phyloP scores from a whole-genome alignment of 2,797 vertebrate species.

The Pipistrellus pipistrellus region DNA sequence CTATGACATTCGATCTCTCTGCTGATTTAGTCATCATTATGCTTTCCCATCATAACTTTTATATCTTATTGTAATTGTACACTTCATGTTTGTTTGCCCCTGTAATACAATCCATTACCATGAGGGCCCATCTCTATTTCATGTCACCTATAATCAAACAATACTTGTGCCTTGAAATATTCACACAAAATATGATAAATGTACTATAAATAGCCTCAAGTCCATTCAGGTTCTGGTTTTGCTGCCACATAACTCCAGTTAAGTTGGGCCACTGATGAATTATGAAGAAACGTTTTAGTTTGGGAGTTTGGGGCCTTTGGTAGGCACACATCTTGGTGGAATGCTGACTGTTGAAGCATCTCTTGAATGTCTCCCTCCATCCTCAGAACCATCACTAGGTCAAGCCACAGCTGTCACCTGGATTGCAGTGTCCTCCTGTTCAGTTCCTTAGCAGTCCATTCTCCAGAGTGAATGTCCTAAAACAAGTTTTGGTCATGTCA shows the following conservation, averaged over 20 bases:
- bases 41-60: neutral
- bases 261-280: conserved; percentile 20
- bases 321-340: neutral
- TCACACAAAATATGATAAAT: neutral
- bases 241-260: neutral
- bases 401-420: neutral
- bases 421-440: neutral
- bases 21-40: neutral
- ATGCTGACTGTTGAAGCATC: neutral
- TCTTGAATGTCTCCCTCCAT: neutral
- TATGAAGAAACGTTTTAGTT: neutral
- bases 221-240: neutral
- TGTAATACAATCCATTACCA: neutral
- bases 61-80: neutral
- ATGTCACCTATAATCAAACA: neutral
- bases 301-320: neutral
- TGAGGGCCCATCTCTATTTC: neutral
- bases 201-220: neutral
- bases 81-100: neutral
- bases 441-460: neutral
- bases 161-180: conserved; percentile 1
- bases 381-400: neutral
- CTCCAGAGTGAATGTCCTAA: neutral
- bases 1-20: neutral
- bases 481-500: neutral